These are phyloP conservation scores for Phalacrocorax pelagicus DNA, from an alignment of 2,113 vertebrate species.

Conservation along the genomic window DNA sequence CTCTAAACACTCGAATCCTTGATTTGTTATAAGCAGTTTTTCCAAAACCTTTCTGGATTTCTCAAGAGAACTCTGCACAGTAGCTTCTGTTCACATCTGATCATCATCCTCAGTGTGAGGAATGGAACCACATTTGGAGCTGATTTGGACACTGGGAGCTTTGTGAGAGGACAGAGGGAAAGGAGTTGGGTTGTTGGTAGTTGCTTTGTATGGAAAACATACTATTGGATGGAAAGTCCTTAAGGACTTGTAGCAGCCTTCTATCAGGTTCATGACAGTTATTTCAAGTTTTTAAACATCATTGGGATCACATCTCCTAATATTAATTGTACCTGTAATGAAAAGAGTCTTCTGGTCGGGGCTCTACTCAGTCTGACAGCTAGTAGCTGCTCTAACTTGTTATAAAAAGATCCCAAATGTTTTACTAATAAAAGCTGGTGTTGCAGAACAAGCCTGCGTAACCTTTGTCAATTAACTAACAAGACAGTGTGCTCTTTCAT, in stretches of 20 bases:
- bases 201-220: not conserved
- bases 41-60: not conserved
- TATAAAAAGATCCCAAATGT: not conserved
- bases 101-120: not conserved
- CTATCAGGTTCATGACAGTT: not conserved
- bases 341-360: not conserved
- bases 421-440: not conserved
- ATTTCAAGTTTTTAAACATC: not conserved
- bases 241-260: not conserved
- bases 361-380: not conserved
- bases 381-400: not conserved
- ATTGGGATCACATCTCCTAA: not conserved
- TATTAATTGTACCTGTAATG: not conserved
- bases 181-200: not conserved
- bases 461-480: not conserved
- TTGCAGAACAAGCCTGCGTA: not conserved
- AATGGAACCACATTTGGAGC: not conserved
- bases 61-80: not conserved
- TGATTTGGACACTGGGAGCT: not conserved
- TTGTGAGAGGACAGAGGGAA: not conserved
- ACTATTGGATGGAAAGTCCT: not conserved
- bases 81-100: not conserved
- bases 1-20: not conserved
- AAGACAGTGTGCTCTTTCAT: not conserved
- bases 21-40: not conserved